Base-by-base conservation (phyloP, 2,113 vertebrate species). In the Capra hircus region DNA sequence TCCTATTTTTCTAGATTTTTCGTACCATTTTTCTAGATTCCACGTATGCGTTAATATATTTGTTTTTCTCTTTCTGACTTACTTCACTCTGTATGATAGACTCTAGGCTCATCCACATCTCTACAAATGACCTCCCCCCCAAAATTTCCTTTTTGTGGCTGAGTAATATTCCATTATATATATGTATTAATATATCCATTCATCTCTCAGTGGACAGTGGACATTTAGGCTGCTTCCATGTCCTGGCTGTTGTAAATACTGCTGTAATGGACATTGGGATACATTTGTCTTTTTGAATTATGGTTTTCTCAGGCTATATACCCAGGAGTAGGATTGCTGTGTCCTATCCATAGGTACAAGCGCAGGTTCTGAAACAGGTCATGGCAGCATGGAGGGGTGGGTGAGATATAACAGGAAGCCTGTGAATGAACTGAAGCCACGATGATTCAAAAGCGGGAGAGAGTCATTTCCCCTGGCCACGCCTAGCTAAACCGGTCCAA, bases 321-420 rank as follows among this genome's bases (percentile, higher is more conserved):
- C 67, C 67, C 36, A 40, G 36, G 67, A 74, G 36, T 13, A 19
- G 12, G 71, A 77, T 27, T 43, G 21, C 71, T 77, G 36, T 40
- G 71, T 77, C 71, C 11, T 43, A 77, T 7, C 23, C 71, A 77
- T 77, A 71, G n/a, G 52, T 10, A 12, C 2, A 2, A 36, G 53
- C 0, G 5, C 60, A 21, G 10, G 2, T n/a, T 45, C 62, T n/a
- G 60, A 82, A 43, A 17, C 59, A 59, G 62, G 81, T 5, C 28
- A 2, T 0, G 23, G 17, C 9, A 9, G 40, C 13, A 0, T 1
- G 27, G 33, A n/a, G 43, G 33, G 14, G 6, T 27, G 6, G 28
- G 23, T 52, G 13, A 60, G 21, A 21, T 7, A 9, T 2, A 27
- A 21, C 40, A 85, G 50, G 19, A 10, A 78, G 7, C 1, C 7